phyloP scores from a whole-genome alignment of 2,113 vertebrate genomes.

The Oncorhynchus kisutch region DNA sequence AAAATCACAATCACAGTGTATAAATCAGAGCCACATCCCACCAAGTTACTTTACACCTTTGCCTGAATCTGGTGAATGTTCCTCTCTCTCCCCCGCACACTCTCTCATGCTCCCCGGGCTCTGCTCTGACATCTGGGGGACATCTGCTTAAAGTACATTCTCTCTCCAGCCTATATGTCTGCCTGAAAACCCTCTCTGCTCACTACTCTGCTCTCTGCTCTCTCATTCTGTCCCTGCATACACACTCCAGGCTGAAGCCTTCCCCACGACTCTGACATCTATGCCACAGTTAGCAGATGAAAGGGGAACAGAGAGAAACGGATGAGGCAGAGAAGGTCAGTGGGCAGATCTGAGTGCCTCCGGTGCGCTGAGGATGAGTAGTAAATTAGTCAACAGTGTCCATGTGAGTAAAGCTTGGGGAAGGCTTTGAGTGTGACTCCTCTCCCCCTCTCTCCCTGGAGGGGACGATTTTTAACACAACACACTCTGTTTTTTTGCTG shows the following conservation, averaged over 20 bases:
- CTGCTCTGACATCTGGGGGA: too few species aligned
- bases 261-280: neutral
- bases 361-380: conserved; percentile 8
- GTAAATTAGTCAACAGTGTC: neutral
- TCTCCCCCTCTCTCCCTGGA: neutral
- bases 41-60: neutral
- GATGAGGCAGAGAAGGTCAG: neutral
- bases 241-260: neutral
- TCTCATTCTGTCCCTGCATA: neutral
- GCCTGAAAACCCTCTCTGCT: neutral
- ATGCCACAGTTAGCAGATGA: neutral
- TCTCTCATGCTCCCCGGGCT: too few species aligned
- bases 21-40: too few species aligned
- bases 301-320: neutral
- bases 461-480: neutral
- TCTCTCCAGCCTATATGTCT: too few species aligned
- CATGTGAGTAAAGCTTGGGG: neutral
- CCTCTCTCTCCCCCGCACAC: too few species aligned
- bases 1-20: too few species aligned
- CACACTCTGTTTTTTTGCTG: neutral
- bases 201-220: neutral
- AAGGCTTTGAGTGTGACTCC: conserved; percentile 5
- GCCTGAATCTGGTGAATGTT: too few species aligned
- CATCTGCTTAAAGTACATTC: too few species aligned
- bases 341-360: conserved; percentile 8